These are phyloP conservation scores for Lithophane leautieri DNA, from an alignment of 2,888 invertebrate genomes.

Conservation along the genomic window DNA sequence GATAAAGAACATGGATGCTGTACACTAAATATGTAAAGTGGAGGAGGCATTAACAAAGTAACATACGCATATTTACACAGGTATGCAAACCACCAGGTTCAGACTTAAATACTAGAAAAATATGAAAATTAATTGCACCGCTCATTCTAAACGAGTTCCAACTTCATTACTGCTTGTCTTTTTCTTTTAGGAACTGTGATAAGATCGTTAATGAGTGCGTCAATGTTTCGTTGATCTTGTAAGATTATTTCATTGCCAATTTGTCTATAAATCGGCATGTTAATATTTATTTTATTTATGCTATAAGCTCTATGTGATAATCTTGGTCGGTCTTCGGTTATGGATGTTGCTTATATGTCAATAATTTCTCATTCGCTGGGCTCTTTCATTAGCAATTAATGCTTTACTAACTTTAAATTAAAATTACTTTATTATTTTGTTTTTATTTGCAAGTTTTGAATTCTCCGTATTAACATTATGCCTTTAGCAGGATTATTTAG, in stretches of 20 bases:
- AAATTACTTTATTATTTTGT: constrained; percentile 44
- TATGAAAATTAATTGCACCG: constrained; percentile 63
- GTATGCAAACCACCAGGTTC: constrained; percentile 58
- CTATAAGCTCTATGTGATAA: constrained; percentile 48
- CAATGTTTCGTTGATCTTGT: constrained; percentile 61
- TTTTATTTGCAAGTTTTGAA: constrained; percentile 39
- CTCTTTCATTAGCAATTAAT: constrained; percentile 54
- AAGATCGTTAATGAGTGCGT: constrained; percentile 59
- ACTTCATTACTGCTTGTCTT: constrained; percentile 51
- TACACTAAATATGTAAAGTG: constrained; percentile 75
- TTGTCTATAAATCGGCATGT: constrained; percentile 47
- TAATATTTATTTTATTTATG: constrained; percentile 57
- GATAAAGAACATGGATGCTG: constrained; percentile 75
- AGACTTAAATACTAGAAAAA: constrained; percentile 63
- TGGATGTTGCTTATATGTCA: constrained; percentile 51
- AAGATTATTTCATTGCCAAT: constrained; percentile 61
- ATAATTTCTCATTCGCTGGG: constrained; percentile 53
- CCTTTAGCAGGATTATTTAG: constrained; percentile 40
- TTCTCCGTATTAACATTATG: constrained; percentile 16
- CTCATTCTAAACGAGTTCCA: constrained; percentile 59
- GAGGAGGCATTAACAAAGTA: constrained; percentile 71
- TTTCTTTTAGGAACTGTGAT: constrained; percentile 53
- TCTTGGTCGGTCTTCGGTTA: constrained; percentile 45
- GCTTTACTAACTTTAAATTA: constrained; percentile 49
- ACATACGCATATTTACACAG: constrained; percentile 60